Conservation (phyloP, 2,113 vertebrate species). For the Ibidorhyncha struthersii region DNA sequence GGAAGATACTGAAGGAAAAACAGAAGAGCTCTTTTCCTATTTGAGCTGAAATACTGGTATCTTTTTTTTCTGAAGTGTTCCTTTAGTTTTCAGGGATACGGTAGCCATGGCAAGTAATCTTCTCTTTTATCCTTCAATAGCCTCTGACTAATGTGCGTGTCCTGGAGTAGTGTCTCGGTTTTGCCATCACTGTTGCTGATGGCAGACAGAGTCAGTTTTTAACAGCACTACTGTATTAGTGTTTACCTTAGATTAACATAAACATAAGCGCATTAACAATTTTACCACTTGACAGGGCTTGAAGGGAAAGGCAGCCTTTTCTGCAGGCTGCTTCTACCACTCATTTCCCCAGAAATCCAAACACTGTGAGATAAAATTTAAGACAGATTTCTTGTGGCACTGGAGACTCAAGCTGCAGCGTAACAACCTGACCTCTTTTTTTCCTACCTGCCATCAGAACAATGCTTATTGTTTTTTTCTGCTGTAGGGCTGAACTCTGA, state of each 20-base stretch:
- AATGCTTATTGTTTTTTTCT: not conserved
- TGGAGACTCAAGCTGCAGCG: rapidly evolving
- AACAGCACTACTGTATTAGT: not conserved
- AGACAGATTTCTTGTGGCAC: not conserved
- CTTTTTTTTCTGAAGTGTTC: not conserved
- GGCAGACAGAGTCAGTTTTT: not conserved
- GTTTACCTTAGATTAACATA: not conserved
- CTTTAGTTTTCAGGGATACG: not conserved
- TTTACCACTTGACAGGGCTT: not conserved
- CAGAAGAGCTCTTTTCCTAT: not conserved
- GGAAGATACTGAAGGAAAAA: not conserved
- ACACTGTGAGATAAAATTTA: not conserved
- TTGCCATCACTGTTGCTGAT: not conserved
- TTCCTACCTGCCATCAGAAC: not conserved
- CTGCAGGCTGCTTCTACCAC: not conserved
- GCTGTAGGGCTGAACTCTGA: not conserved
- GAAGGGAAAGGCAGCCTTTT: not conserved
- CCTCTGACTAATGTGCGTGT: not conserved
- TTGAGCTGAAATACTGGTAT: not conserved
- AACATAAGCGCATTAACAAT: not conserved
- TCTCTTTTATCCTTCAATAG: not conserved
- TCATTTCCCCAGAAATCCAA: not conserved
- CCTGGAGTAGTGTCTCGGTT: rapidly evolving
- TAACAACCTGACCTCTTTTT: not conserved
- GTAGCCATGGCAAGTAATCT: conserved; percentile 26